Evolutionary conservation across 2,113 vertebrate genomes (phyloP).

Genomic region (Bucco capensis): DNA sequence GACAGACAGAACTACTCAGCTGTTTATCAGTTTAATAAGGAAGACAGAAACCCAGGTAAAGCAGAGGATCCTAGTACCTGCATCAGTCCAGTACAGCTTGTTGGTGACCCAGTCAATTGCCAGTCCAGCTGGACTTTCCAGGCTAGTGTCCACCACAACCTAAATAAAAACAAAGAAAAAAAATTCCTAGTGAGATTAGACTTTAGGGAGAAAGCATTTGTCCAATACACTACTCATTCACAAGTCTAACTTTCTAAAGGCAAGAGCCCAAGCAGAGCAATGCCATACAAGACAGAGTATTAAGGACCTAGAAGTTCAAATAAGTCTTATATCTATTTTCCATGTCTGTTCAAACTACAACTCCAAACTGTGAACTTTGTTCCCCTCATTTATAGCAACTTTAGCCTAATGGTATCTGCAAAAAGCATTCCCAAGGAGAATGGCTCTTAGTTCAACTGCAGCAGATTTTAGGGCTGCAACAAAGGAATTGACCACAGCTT

Average conservation of each 20-base stretch:
- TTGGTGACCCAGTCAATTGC: constrained; percentile 96
- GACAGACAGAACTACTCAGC: neutral
- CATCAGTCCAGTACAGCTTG: constrained; percentile 98
- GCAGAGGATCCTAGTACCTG: constrained; percentile 76
- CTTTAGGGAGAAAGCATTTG: neutral
- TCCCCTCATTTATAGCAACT: neutral
- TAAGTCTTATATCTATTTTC: neutral
- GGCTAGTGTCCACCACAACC: constrained; percentile 94
- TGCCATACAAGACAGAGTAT: neutral
- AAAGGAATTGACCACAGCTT: neutral
- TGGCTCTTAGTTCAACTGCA: neutral
- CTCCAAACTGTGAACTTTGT: neutral
- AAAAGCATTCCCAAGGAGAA: neutral
- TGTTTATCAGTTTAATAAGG: neutral
- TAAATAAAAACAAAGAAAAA: constrained; percentile 63
- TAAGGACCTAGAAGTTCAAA: neutral
- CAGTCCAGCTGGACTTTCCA: constrained; percentile 97
- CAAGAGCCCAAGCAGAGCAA: neutral
- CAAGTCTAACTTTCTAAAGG: neutral
- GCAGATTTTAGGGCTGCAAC: neutral
- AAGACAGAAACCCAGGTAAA: neutral
- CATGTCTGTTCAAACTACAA: neutral
- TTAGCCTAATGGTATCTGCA: neutral
- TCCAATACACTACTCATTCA: neutral
- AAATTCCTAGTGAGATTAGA: neutral